phyloP scores from a whole-genome alignment of 2,797 vertebrate genomes.

The Chanos chanos region DNA sequence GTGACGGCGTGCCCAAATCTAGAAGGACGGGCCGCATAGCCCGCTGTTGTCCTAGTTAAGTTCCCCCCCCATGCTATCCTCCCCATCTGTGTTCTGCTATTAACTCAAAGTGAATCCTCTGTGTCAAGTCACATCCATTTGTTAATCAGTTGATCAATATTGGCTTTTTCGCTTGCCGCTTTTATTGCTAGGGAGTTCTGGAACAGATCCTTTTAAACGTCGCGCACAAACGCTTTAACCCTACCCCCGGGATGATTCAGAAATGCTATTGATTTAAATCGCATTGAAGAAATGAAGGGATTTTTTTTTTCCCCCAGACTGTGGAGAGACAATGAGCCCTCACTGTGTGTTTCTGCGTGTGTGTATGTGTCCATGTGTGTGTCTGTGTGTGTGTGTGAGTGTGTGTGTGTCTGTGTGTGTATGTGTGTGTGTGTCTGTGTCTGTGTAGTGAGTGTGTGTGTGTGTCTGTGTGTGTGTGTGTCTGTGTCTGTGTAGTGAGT shows the following conservation, averaged over 20 bases:
- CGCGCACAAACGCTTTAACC: background rate
- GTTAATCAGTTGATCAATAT: conserved; percentile 69
- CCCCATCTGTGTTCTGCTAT: conserved; percentile 56
- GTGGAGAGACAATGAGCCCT: conserved; percentile 12
- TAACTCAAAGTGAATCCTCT: conserved; percentile 52
- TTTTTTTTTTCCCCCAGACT: background rate
- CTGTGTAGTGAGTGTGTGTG: too few species aligned
- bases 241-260: conserved; percentile 11
- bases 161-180: conserved; percentile 56
- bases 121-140: conserved; percentile 66
- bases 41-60: conserved; percentile 14
- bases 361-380: too few species aligned
- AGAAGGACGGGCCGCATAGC: conserved; percentile 52
- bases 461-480: too few species aligned
- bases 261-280: conserved; percentile 49
- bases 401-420: background rate
- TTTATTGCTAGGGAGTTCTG: conserved; percentile 55
- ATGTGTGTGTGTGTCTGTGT: too few species aligned
- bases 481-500: too few species aligned
- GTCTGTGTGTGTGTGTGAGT: background rate
- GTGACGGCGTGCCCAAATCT: conserved; percentile 44
- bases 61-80: conserved; percentile 26
- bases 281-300: conserved; percentile 29
- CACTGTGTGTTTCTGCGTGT: too few species aligned
- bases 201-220: background rate